These are phyloP conservation scores for Caenorhabditis doughertyi DNA, from an alignment of 2,888 invertebrate genomes.

Conservation along the genomic window DNA sequence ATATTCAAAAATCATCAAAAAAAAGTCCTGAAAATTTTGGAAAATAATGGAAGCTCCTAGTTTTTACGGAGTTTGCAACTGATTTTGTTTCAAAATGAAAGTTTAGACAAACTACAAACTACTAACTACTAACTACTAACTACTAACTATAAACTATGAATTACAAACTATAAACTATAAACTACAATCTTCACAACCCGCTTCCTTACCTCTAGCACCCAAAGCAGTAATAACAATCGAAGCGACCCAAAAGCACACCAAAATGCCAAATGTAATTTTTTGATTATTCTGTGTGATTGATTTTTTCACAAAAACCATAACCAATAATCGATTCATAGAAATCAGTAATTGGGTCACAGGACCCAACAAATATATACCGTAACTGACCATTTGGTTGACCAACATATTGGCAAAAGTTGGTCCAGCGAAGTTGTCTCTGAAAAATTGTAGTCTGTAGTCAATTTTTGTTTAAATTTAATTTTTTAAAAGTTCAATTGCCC, in stretches of 20 bases:
- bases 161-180: no score
- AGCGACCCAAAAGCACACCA: slow-evolving; percentile 24
- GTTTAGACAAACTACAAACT: no score
- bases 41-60: no score
- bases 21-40: no score
- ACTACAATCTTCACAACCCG: no score
- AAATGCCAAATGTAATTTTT: slow-evolving; percentile 2
- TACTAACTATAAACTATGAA: no score
- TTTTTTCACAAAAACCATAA: slow-evolving; percentile 32
- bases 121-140: no score
- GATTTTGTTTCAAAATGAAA: no score
- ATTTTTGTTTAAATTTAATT: background rate
- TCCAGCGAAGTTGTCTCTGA: slow-evolving; percentile 35
- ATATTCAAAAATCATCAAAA: no score
- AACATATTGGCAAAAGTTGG: slow-evolving; percentile 36
- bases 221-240: slow-evolving; percentile 6
- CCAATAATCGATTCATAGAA: slow-evolving; percentile 39
- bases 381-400: slow-evolving; percentile 51
- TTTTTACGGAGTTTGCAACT: no score
- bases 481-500: background rate
- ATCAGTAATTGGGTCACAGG: slow-evolving; percentile 45
- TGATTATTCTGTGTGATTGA: slow-evolving; percentile 23
- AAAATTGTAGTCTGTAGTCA: background rate
- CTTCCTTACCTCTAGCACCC: slow-evolving; percentile 15
- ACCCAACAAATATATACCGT: slow-evolving; percentile 47